Percentiles rank a stretch among this genome's conserved stretches.
phyloP scores from a whole-genome alignment of 2,888 invertebrate genomes.

The Diaprepes abbreviatus region DNA sequence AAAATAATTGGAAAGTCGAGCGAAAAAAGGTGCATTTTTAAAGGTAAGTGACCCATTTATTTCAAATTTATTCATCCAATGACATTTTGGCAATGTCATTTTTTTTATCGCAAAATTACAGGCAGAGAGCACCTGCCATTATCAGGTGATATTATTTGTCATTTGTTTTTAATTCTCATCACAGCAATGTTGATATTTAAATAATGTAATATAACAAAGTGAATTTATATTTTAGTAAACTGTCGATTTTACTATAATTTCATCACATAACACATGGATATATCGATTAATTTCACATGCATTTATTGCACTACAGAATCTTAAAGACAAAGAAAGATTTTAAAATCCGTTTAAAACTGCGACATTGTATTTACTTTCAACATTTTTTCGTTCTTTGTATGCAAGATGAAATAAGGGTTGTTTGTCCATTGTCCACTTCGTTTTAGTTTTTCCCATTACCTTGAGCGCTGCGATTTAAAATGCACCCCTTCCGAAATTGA shows the following conservation, averaged over 20 bases:
- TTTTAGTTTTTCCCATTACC: slow-evolving; percentile 25
- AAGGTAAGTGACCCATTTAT: slow-evolving; percentile 55
- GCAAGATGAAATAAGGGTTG: slow-evolving; percentile 3
- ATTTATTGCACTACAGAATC: too few relatives aligned
- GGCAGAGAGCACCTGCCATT: background rate
- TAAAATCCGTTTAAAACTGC: background rate
- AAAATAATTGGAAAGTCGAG: slow-evolving; percentile 44
- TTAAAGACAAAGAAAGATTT: too few relatives aligned
- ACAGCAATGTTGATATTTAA: too few relatives aligned
- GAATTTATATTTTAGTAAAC: too few relatives aligned
- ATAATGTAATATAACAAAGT: too few relatives aligned
- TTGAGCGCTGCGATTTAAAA: slow-evolving; percentile 28
- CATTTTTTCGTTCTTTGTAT: background rate
- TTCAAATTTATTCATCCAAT: slow-evolving; percentile 7
- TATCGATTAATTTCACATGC: too few relatives aligned
- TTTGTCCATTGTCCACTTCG: slow-evolving; percentile 34
- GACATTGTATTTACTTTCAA: background rate
- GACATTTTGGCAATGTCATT: background rate
- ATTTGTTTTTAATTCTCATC: too few relatives aligned
- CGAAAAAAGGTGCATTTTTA: slow-evolving; percentile 47
- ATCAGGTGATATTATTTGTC: background rate
- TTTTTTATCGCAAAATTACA: background rate
- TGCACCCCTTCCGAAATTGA: slow-evolving; percentile 34
- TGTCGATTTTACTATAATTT: too few relatives aligned
- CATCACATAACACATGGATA: too few relatives aligned